A percentile compares a stretch with the other conserved stretches of the same genome.
Conservation (phyloP, 2,797 vertebrate genomes). For the Rhinoraja longicauda region DNA sequence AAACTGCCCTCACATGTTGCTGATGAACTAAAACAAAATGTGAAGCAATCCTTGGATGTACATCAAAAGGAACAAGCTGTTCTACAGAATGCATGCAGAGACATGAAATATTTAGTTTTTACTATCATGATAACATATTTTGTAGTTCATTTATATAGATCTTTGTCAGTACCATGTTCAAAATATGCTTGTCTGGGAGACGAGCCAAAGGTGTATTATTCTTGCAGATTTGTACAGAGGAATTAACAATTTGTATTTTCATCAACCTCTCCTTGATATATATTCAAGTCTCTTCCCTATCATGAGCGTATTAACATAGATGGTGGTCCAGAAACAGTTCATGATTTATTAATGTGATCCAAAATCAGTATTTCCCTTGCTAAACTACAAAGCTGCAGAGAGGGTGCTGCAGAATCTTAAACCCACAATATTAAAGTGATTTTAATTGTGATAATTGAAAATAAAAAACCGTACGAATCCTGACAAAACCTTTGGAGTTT, state of each 20-base stretch:
- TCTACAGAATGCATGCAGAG: neutral
- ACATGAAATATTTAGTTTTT: neutral
- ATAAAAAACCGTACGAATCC: neutral
- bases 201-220: neutral
- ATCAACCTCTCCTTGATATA: neutral
- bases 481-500: constrained; percentile 7
- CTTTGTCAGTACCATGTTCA: neutral
- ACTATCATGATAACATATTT: constrained; percentile 21
- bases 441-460: neutral
- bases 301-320: neutral
- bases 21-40: neutral
- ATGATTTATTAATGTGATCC: constrained; percentile 17
- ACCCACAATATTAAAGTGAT: neutral
- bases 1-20: neutral
- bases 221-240: neutral
- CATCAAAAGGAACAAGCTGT: neutral
- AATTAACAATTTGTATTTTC: constrained; percentile 30
- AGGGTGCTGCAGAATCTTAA: neutral
- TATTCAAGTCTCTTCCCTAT: neutral
- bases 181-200: neutral
- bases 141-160: neutral
- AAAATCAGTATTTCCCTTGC: constrained; percentile 18
- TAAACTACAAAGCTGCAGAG: constrained; percentile 42
- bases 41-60: too few species aligned
- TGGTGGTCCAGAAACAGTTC: neutral